phyloP scores from a whole-genome alignment of 2,888 invertebrate species.

The Drosophila leonis region DNA sequence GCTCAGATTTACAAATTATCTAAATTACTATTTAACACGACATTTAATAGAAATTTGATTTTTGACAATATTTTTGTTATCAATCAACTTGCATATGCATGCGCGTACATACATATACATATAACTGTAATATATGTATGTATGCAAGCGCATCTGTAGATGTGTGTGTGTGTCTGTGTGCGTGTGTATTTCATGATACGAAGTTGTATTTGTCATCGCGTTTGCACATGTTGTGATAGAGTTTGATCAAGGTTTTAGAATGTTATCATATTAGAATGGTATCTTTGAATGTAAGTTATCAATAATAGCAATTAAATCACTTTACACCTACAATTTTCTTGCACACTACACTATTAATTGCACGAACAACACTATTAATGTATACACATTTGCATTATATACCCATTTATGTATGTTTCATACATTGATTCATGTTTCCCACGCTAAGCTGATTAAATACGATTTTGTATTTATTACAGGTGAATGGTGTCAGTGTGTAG shows the following conservation, averaged over 20 bases:
- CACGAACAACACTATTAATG: no score
- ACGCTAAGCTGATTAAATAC: constrained; percentile 1
- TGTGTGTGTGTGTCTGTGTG: no score
- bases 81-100: background rate
- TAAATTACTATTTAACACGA: background rate
- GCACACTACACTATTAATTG: no score
- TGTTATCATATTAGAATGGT: background rate
- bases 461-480: background rate
- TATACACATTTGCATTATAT: background rate
- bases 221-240: background rate
- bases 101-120: background rate
- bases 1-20: background rate
- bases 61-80: background rate
- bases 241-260: background rate
- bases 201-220: constrained; percentile 1
- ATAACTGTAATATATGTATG: constrained; percentile 5
- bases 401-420: background rate
- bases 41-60: background rate
- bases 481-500: constrained; percentile 3
- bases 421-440: background rate
- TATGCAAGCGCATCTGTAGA: background rate
- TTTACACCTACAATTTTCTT: background rate
- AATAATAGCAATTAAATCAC: background rate
- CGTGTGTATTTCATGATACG: background rate
- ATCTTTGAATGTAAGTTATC: background rate